Evolutionary conservation across 2,113 vertebrate genomes (phyloP), one percentile per base, ranked within the genome.

Genomic region (Ploceus nigricollis): DNA sequence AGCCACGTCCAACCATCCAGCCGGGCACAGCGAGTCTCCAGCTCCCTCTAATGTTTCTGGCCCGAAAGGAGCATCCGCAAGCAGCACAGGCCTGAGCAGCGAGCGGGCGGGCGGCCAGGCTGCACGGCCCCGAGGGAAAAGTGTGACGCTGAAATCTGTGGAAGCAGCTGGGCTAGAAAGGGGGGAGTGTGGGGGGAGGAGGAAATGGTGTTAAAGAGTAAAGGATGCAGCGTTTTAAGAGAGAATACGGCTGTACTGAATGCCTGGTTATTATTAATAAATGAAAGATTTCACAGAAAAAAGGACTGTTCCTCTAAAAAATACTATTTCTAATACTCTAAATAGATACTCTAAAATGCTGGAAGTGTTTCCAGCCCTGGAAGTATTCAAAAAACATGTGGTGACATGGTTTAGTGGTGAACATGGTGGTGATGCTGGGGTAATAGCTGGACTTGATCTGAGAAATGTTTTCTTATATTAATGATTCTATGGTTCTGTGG

Each of bases 11-110:
- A 15, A 2, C 10, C 28, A 2, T 6, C 12, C 71, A 23, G 56
- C 6, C 6, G 3, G 33, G 42, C 61, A 13, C 48, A 9, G 70
- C 53, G 71, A 80, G 91, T 15, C 87, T 96, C 45, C 75, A 95
- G 96, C 97, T 90, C 93, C 96, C 95, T 95, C 96, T 95, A 92
- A 94, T 24, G 96, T 90, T 54, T 17, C 54, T 3, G 51, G 47
- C 77, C 60, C 10, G 23, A 45, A 65, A 3, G 42, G 33, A 73
- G 56, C 80, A 68, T 1, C 15, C 1, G 2, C 68, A 31, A 30
- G 39, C 27, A 3, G 8, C 35, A 39, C 8, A 3, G 47, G 71
- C 27, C 35, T 1, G 58, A 31, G 82, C 37, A 16, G 33, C 53
- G 69, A 56, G 20, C 0, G 7, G 82, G 82, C 51, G 28, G n/a